Base-by-base conservation (phyloP, 2,797 vertebrate species). In the Xerus rutilus region DNA sequence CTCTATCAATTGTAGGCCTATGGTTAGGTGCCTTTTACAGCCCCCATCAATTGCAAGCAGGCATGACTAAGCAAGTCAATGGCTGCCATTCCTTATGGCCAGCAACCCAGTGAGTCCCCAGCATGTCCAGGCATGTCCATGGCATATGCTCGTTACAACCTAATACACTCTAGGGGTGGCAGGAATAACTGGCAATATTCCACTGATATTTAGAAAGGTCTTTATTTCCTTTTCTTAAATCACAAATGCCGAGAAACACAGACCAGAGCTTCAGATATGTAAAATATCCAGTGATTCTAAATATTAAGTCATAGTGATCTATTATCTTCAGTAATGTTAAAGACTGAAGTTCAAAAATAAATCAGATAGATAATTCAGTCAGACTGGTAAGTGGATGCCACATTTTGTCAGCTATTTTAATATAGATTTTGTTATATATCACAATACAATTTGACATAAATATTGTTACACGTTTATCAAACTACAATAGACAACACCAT, bases 201-300 rank as follows among this genome's bases (percentile, higher is more conserved):
- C 0, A 9, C 18, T 94, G 59, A 72, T 32, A 91, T 30, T 77
- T 69, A 96, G 32, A 45, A 77, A 74, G 14, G 70, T 88, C 25
- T 52, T n/a, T 23, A 70, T 91, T 77, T 82, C 45, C 14, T 87
- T 65, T 77, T 96, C 64, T 39, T 62, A 20, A 93, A 86, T 70
- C 35, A 83, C 39, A 91, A 57, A 62, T 20, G 35, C 32, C 78
- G 23, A 47, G 39, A 49, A 49, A 23, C 35, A 47, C 2, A 69
- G 47, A 64, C 20, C 73, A 84, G 45, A 47, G 25, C 20, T 94
- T 73, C 43, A 84, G n/a, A 65, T 78, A 69, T 10, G 32, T 78
- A 79, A 88, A 91, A 70, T 64, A 83, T 77, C 49, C 25, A 64
- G 14, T 65, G 89, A 76, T 54, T 87, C 57, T 84, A 84, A 84